These are phyloP conservation scores for Ailuropoda melanoleuca DNA, from an alignment of 2,113 vertebrate genomes.

Conservation along the genomic window DNA sequence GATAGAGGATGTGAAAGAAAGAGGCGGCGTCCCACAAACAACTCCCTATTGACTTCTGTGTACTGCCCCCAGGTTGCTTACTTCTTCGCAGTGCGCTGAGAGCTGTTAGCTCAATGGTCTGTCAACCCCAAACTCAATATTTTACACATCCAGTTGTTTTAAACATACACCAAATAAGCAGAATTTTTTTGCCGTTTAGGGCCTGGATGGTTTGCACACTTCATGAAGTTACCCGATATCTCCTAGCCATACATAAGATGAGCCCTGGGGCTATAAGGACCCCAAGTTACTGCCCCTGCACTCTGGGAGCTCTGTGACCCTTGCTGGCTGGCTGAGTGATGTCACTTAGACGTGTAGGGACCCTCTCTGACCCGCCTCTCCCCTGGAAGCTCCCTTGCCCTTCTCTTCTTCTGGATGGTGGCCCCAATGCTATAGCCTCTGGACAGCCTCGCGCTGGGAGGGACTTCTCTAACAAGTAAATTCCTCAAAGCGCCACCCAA, in stretches of 20 bases:
- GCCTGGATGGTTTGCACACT: neutral
- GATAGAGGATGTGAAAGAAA: neutral
- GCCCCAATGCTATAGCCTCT: rapidly evolving
- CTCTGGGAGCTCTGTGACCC: neutral
- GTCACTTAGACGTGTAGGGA: no score
- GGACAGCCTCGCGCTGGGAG: neutral
- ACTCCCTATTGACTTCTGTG: neutral
- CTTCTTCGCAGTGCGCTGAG: neutral
- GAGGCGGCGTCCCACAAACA: neutral
- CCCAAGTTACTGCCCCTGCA: no score
- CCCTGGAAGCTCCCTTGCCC: neutral
- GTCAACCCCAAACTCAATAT: neutral
- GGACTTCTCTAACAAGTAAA: neutral
- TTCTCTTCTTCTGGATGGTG: neutral
- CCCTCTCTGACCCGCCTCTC: neutral
- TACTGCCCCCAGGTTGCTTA: neutral
- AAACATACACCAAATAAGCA: neutral
- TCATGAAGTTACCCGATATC: neutral
- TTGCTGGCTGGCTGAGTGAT: neutral
- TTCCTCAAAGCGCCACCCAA: neutral
- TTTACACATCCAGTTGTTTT: neutral
- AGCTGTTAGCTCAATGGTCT: neutral
- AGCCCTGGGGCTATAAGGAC: neutral
- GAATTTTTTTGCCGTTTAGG: neutral
- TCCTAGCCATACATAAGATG: neutral